phyloP scores from a whole-genome alignment of 2,797 vertebrate genomes.

The Geotria australis region DNA sequence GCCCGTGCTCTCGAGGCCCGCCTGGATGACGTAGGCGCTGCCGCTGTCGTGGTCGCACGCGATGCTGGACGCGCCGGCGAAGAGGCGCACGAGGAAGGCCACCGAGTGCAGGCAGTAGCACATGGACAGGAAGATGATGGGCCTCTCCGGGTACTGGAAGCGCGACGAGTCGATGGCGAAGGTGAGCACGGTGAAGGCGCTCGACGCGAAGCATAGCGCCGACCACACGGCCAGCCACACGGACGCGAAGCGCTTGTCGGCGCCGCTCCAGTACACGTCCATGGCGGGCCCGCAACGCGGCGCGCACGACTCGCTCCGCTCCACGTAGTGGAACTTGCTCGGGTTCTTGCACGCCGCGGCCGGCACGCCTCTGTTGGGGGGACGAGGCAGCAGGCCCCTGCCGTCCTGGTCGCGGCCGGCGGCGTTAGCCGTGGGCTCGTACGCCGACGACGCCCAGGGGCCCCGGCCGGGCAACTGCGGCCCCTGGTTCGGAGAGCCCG shows the following conservation, averaged over 20 bases:
- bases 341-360: slow-evolving; percentile 37
- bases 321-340: slow-evolving; percentile 77
- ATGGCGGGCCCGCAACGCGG: slow-evolving; percentile 55
- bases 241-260: slow-evolving; percentile 62
- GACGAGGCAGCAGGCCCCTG: too few relatives aligned
- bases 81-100: slow-evolving; percentile 81
- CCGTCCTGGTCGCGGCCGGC: too few relatives aligned
- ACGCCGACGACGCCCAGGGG: too few relatives aligned
- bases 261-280: slow-evolving; percentile 81
- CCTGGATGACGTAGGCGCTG: slow-evolving; percentile 78
- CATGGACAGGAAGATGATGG: slow-evolving; percentile 94
- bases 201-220: slow-evolving; percentile 73
- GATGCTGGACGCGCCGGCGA: slow-evolving; percentile 61
- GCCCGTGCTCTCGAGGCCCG: slow-evolving; percentile 83
- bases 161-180: slow-evolving; percentile 77
- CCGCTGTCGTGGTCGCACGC: slow-evolving; percentile 77
- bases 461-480: too few relatives aligned
- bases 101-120: slow-evolving; percentile 89
- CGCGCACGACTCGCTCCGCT: slow-evolving; percentile 67
- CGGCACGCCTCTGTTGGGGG: slow-evolving; percentile 12
- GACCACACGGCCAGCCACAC: slow-evolving; percentile 89
- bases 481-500: too few relatives aligned
- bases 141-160: slow-evolving; percentile 84
- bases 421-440: too few relatives aligned
- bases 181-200: slow-evolving; percentile 82